phyloP scores from a whole-genome alignment of 2,888 invertebrate genomes.

The Euclidia mi region DNA sequence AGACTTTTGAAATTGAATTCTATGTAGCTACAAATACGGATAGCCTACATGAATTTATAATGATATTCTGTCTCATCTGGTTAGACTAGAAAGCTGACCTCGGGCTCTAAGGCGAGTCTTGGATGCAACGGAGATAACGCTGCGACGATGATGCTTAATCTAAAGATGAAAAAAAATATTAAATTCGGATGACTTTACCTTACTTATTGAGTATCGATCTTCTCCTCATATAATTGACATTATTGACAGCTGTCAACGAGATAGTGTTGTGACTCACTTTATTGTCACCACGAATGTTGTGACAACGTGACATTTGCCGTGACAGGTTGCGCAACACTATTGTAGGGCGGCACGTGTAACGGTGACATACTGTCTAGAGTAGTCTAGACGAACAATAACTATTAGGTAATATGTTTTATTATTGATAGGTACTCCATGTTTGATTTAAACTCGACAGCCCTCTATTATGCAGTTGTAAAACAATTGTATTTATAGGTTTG shows the following conservation, averaged over 20 bases:
- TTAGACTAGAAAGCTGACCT: too few relatives aligned
- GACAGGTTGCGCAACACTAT: conserved; percentile 43
- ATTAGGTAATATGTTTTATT: conserved; percentile 56
- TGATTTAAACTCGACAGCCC: conserved; percentile 20
- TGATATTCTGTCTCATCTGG: too few relatives aligned
- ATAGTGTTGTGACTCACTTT: conserved; percentile 29
- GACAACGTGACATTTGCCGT: conserved; percentile 24
- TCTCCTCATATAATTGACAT: too few relatives aligned
- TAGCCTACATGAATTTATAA: too few relatives aligned
- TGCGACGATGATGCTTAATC: too few relatives aligned
- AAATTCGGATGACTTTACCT: too few relatives aligned
- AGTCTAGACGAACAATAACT: conserved; percentile 57
- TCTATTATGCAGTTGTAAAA: conserved; percentile 9
- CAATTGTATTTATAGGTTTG: conserved; percentile 2
- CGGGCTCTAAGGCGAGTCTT: too few relatives aligned
- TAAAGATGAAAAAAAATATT: too few relatives aligned
- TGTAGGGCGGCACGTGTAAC: conserved; percentile 42
- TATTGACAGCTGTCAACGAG: conserved; percentile 39
- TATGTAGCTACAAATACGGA: too few relatives aligned
- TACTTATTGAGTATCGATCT: too few relatives aligned
- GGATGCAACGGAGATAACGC: too few relatives aligned
- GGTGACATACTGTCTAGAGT: conserved; percentile 55
- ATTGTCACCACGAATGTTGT: conserved; percentile 29
- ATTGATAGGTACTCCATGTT: conserved; percentile 37
- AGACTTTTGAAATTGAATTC: too few relatives aligned